Evolutionary conservation across 2,113 vertebrate genomes (phyloP).

Genomic region (Proterorhinus semilunaris): DNA sequence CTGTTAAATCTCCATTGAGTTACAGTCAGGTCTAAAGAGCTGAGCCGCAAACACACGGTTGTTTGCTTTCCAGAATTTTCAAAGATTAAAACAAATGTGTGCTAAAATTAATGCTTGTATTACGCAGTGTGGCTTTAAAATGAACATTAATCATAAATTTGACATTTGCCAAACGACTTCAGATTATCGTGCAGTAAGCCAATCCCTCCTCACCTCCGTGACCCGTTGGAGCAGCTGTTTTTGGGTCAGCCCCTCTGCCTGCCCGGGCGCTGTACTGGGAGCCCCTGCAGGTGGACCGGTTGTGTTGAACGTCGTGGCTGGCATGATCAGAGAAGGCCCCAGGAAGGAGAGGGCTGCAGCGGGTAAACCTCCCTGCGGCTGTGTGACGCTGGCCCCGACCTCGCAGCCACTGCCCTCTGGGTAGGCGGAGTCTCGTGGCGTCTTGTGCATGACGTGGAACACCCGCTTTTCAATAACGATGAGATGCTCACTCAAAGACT

Average conservation of each 20-base stretch:
- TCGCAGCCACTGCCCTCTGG: conserved; percentile 11
- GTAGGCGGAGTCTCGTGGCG: not conserved
- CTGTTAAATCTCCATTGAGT: too few relatives aligned
- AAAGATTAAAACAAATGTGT: too few relatives aligned
- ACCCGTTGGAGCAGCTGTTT: conserved; percentile 61
- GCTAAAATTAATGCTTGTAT: too few relatives aligned
- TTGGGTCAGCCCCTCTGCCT: conserved; percentile 44
- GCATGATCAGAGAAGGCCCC: not conserved
- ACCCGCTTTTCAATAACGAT: conserved; percentile 38
- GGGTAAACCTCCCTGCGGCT: not conserved
- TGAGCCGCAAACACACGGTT: too few relatives aligned
- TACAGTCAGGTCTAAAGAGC: too few relatives aligned
- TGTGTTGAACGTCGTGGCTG: not conserved
- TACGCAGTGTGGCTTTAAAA: too few relatives aligned
- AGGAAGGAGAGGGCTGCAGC: not conserved
- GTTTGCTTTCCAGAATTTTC: too few relatives aligned
- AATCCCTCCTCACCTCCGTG: conserved; percentile 45
- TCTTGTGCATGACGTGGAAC: conserved; percentile 50
- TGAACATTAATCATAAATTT: too few relatives aligned
- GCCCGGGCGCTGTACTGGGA: conserved; percentile 1
- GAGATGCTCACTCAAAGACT: conserved; percentile 51
- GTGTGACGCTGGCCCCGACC: not conserved
- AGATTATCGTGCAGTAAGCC: too few relatives aligned
- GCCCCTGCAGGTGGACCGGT: not conserved
- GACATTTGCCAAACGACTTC: too few relatives aligned